Conservation (phyloP, 92 coral and sea anemone genomes). For the Scolanthus callimorphus region DNA sequence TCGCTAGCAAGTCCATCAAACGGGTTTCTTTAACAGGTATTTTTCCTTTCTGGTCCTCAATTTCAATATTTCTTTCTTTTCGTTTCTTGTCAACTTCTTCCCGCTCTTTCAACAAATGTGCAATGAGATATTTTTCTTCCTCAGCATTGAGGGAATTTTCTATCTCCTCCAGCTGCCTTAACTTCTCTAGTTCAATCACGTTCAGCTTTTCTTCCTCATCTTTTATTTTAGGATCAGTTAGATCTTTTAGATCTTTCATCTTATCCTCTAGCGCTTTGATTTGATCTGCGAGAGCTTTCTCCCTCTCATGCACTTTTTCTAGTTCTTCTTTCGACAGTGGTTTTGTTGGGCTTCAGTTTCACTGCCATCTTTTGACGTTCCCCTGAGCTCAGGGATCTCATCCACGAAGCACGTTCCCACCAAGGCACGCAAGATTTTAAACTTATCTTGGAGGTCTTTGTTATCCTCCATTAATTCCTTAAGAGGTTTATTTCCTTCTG, state of each 20-base stretch:
- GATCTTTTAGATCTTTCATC: slow-evolving; percentile 11
- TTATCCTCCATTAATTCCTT: slow-evolving; percentile 19
- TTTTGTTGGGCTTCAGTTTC: too few species aligned
- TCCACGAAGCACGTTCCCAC: slow-evolving; percentile 84
- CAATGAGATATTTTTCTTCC: slow-evolving; percentile 44
- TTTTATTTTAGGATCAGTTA: slow-evolving; percentile 17
- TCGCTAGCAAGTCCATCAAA: slow-evolving; percentile 34
- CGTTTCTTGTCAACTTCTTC: slow-evolving; percentile 40
- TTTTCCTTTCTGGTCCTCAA: slow-evolving; percentile 35
- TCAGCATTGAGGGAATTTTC: slow-evolving; percentile 34
- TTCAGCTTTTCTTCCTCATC: slow-evolving; percentile 36
- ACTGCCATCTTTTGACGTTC: not conserved
- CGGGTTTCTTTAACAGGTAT: slow-evolving; percentile 14
- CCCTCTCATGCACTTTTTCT: slow-evolving; percentile 18
- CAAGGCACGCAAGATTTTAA: slow-evolving; percentile 50
- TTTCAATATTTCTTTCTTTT: slow-evolving; percentile 43
- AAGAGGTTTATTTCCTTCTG: slow-evolving; percentile 2
- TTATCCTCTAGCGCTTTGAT: slow-evolving; percentile 17
- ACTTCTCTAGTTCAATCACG: slow-evolving; percentile 35
- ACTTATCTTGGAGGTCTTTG: slow-evolving; percentile 48
- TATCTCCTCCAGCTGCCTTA: slow-evolving; percentile 43
- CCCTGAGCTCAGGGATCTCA: slow-evolving; percentile 70
- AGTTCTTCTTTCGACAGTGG: slow-evolving; percentile 30
- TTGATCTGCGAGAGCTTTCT: slow-evolving; percentile 28
- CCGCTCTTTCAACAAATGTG: slow-evolving; percentile 50